Percentiles rank a stretch among this genome's conserved stretches.
Evolutionary conservation across 2,113 vertebrate species (phyloP).

Genomic region (Benitochromis conjunctus): DNA sequence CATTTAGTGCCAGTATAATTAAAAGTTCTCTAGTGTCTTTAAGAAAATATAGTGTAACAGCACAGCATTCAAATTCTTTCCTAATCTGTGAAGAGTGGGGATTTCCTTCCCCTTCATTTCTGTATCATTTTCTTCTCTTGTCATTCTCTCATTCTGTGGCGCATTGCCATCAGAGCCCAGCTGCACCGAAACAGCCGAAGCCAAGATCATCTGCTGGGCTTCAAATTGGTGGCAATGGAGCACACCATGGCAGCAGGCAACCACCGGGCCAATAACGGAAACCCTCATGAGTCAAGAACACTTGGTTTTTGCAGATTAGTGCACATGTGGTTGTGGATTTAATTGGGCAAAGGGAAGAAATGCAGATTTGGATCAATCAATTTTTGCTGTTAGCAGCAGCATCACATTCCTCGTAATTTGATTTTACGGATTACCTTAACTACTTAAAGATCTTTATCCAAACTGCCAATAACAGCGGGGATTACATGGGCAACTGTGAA

Average conservation of each 20-base stretch:
- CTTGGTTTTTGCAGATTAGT: constrained; percentile 34
- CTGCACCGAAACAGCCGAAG: constrained; percentile 49
- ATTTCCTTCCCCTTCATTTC: constrained; percentile 10
- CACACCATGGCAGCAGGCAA: background rate
- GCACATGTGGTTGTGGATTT: constrained; percentile 29
- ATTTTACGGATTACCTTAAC: background rate
- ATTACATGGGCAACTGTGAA: background rate
- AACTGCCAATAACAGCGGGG: background rate
- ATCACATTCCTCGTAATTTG: background rate
- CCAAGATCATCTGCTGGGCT: constrained; percentile 46
- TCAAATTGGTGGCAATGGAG: constrained; percentile 25
- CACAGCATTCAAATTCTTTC: background rate
- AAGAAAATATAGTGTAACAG: background rate
- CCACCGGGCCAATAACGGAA: constrained; percentile 19
- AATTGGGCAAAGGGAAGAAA: background rate
- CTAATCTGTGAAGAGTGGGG: background rate
- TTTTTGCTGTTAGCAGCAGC: background rate
- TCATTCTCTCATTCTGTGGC: constrained; percentile 23
- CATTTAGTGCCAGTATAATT: background rate
- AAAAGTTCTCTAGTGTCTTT: background rate
- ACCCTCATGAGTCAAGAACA: constrained; percentile 34
- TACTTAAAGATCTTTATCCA: background rate
- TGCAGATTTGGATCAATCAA: background rate
- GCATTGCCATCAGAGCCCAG: constrained; percentile 42
- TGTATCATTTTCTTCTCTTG: constrained; percentile 4